Evolutionary conservation across 1,140 invertebrate genomes (phyloP), one percentile per base, ranked within the genome.

Genomic region (Meloidogyne floridensis): DNA sequence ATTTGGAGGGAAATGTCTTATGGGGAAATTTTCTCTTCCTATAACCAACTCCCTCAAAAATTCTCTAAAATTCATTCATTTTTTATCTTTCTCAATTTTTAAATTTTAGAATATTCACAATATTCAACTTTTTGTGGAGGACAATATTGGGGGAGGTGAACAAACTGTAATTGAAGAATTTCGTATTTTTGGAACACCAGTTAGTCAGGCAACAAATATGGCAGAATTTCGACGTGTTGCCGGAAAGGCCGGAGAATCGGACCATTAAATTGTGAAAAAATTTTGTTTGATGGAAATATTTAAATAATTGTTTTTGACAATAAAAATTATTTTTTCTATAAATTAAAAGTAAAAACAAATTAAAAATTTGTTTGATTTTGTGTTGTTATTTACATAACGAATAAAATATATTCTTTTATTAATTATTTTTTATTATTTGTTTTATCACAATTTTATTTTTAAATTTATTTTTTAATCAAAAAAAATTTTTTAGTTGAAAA

Each of bases 51-150:
- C 32, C 32, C 32, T 32, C 32, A 32, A 32, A n/a, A 7, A 7
- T 20, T 70, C 15, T 47, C 47, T 8, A 47, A 47, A 47, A 47
- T 47, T 80, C 2, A 56, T 65, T 13, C 4, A n/a, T 11, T 9
- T 47, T 56, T 51, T 80, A 69, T 72, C 20, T 54, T 54, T 10
- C 76, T 15, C 18, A 7, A 8, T 77, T 81, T 51, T 82, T 81
- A 70, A 54, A 13, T 4, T 43, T 51, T 42, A 80, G 70, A 97
- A 95, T 92, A 96, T 99, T 59, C 93, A 94, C 86, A 98, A 96
- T 92, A 92, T 98, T 80, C 95, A 97, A 89, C 91, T 98, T 42
- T 98, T 98, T 91, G 93, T 99, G 2, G 94, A 95, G 90, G 94
- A 97, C 90, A 99, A 98, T 92, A 95, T 96, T 88, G 92, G 89